Base-by-base conservation (phyloP, 2,888 invertebrate species). In the Scaptomyza caliginosa region DNA sequence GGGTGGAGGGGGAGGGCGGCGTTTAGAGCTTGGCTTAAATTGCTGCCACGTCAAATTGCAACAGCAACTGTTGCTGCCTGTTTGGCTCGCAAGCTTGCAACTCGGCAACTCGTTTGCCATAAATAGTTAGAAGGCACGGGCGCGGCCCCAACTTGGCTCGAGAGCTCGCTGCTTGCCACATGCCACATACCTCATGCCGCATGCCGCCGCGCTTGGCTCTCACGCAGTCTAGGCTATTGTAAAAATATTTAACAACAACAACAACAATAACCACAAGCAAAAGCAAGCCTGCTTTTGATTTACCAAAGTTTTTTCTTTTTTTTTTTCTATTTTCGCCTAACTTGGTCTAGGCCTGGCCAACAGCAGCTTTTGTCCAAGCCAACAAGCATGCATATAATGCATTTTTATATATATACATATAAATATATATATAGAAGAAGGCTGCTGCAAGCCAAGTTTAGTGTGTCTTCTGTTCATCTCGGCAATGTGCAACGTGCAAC, bases 101-200 rank as follows among this genome's bases (percentile, higher is more conserved):
- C 32, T 38, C 42, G 55, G 62, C 85, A 81, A 82, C 81, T 86
- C 85, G 81, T 82, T 82, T 82, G 87, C 81, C 81, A 82, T 82
- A 82, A 82, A 82, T 82, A 82, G 87, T 82, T 86, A 82, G 85
- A 86, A 86, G 87, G 87, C 81, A 84, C 86, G 86, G 86, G 87
- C 86, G 81, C 81, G 87, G 87, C 86, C 73, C 67, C 77, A 73
- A 77, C 74, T 75, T 68, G 73, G 73, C 77, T 71, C 52, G 59
- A 57, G 38, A 28, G 45, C 17, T 62, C 69, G 69, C 58, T 50
- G 39, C 54, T 19, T 62, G 60, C 73, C 48, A 43, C 68, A 58
- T 68, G 69, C 69, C 54, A 21, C 66, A 50, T 55, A 66, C 67
- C 40, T 3, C 28, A 21, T 21, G 58, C 48, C 13, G n/a, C 57